phyloP scores from a whole-genome alignment of 2,888 invertebrate genomes.

The Heliconius ethilla region DNA sequence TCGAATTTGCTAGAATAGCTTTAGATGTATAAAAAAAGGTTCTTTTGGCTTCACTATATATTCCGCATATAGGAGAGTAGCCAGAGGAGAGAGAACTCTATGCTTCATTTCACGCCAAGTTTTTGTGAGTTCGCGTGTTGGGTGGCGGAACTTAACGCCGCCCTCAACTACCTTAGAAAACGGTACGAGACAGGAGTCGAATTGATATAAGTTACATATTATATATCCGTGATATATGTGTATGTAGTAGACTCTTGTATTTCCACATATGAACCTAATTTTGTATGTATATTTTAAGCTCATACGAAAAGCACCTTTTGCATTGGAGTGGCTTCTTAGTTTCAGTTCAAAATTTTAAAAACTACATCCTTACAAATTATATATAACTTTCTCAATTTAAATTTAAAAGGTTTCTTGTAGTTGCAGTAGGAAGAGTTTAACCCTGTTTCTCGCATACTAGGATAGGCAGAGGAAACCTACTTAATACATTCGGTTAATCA shows the following conservation, averaged over 20 bases:
- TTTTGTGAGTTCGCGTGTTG: too few relatives aligned
- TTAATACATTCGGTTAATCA: too few relatives aligned
- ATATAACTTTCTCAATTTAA: background rate
- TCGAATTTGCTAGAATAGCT: too few relatives aligned
- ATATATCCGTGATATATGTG: too few relatives aligned
- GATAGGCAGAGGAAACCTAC: background rate
- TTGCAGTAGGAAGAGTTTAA: background rate
- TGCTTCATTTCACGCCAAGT: too few relatives aligned
- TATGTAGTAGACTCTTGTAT: too few relatives aligned
- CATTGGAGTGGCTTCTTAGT: background rate
- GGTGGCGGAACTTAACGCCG: too few relatives aligned
- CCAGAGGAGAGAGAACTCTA: background rate
- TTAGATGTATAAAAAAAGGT: too few relatives aligned
- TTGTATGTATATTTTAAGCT: background rate
- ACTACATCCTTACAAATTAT: background rate
- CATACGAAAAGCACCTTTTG: background rate
- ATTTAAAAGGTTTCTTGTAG: background rate
- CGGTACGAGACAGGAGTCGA: too few relatives aligned
- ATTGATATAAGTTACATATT: too few relatives aligned
- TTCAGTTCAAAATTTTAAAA: background rate
- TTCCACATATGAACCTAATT: background rate
- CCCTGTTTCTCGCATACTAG: background rate
- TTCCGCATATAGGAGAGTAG: background rate
- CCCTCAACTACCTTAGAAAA: too few relatives aligned
- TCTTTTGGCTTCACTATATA: background rate